These are phyloP conservation scores for Otis tarda DNA, from an alignment of 2,113 vertebrate genomes.

Conservation along the genomic window DNA sequence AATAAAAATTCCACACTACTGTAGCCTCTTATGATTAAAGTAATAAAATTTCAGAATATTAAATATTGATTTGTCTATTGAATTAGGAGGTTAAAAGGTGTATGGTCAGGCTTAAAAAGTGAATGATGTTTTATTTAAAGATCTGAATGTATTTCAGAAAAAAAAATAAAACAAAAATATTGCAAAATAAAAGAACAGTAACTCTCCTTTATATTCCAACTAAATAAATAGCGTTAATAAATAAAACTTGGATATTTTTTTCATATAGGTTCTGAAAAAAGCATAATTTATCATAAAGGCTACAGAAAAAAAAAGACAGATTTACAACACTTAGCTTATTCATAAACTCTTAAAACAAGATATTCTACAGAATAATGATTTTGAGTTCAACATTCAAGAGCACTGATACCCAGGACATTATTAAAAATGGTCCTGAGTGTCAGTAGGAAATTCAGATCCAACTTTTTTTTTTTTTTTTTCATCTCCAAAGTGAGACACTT, in stretches of 20 bases:
- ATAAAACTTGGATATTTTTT: background rate
- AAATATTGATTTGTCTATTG: background rate
- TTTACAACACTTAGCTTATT: background rate
- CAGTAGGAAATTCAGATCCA: background rate
- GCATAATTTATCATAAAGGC: background rate
- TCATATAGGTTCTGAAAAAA: background rate
- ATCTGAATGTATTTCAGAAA: background rate
- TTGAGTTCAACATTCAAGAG: background rate
- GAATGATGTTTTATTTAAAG: background rate
- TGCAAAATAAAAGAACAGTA: background rate
- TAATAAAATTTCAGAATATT: background rate
- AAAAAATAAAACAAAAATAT: too few relatives aligned
- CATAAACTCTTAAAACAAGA: background rate
- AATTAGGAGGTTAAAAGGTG: background rate
- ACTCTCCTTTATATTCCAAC: background rate
- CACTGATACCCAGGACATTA: rapidly evolving
- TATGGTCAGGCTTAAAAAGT: background rate
- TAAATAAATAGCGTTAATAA: background rate
- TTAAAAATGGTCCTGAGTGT: background rate
- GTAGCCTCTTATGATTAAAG: background rate
- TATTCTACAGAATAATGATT: background rate
- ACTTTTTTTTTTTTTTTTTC: background rate
- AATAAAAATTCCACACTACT: background rate
- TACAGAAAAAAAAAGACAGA: background rate
- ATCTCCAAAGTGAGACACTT: background rate